These are phyloP conservation scores for Phallusia fumigata DNA, from an alignment of 23 tunicate genomes.

Conservation along the genomic window DNA sequence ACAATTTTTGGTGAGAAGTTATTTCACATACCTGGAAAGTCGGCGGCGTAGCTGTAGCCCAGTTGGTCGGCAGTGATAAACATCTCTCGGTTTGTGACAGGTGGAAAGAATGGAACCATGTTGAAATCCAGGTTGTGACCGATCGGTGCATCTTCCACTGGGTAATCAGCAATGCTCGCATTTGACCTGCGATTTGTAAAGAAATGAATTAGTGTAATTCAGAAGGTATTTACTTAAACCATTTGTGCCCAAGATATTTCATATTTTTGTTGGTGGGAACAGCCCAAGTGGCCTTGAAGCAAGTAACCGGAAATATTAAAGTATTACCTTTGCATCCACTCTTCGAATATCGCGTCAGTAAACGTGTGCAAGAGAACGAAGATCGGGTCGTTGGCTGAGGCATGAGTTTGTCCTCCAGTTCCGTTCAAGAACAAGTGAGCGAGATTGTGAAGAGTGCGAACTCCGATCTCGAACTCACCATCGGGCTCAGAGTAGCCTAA, in stretches of 20 bases:
- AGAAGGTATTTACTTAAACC: no score
- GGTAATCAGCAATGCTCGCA: constrained; percentile 48
- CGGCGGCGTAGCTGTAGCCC: constrained; percentile 76
- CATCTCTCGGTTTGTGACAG: constrained; percentile 78
- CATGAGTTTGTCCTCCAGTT: constrained; percentile 85
- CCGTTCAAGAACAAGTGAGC: constrained; percentile 91
- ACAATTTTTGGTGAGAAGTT: no score
- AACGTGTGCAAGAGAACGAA: constrained; percentile 79
- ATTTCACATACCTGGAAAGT: constrained; percentile 52
- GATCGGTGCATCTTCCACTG: constrained; percentile 70
- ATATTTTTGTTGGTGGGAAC: no score
- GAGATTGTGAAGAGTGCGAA: constrained; percentile 72
- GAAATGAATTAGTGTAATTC: no score
- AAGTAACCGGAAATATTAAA: no score
- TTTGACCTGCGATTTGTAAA: constrained; percentile 29
- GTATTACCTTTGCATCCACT: constrained; percentile 86
- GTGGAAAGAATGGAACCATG: constrained; percentile 94
- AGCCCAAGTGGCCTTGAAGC: no score
- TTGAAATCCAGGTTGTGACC: constrained; percentile 85
- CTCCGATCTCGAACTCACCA: constrained; percentile 80
- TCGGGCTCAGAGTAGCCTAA: constrained; percentile 65
- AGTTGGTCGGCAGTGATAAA: constrained; percentile 64
- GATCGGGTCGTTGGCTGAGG: constrained; percentile 87
- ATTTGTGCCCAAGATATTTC: no score
- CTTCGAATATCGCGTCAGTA: constrained; percentile 90